These are phyloP conservation scores for Scaptomyza pallida DNA, from an alignment of 1,140 invertebrate species.

Conservation along the genomic window DNA sequence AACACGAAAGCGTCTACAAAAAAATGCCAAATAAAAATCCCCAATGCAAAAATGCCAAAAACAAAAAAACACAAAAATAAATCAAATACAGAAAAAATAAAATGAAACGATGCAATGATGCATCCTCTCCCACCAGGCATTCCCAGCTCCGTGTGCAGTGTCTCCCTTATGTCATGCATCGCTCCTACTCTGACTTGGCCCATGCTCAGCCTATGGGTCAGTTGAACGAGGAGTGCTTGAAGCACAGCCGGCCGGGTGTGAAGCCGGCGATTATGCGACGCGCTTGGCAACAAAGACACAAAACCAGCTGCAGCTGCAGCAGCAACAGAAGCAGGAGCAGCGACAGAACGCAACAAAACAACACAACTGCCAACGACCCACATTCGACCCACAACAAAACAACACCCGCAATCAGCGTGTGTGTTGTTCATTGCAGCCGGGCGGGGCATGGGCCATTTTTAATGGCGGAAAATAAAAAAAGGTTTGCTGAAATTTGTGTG, in stretches of 20 bases:
- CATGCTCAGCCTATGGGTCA: slow-evolving; percentile 20
- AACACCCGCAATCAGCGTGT: slow-evolving; percentile 8
- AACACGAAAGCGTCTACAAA: slow-evolving; percentile 19
- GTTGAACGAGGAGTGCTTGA: slow-evolving; percentile 15
- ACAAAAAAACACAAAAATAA: slow-evolving; percentile 60
- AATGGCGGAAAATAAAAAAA: slow-evolving; percentile 75
- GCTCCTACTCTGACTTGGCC: not conserved
- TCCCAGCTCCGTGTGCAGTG: not conserved
- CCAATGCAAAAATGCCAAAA: too few relatives aligned
- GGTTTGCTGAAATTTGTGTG: slow-evolving; percentile 40
- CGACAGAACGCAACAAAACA: slow-evolving; percentile 38
- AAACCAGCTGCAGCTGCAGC: slow-evolving; percentile 1
- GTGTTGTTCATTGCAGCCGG: not conserved
- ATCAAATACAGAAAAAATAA: slow-evolving; percentile 34
- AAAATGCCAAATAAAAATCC: not conserved
- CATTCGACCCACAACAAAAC: slow-evolving; percentile 74
- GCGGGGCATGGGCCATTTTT: slow-evolving; percentile 60
- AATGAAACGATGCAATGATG: not conserved
- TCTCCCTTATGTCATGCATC: not conserved
- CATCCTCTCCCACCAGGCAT: not conserved
- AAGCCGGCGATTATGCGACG: slow-evolving; percentile 76
- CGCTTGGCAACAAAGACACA: slow-evolving; percentile 61
- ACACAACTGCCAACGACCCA: slow-evolving; percentile 57
- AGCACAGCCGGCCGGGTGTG: slow-evolving; percentile 56
- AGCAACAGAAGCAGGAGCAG: not conserved